These are phyloP conservation scores for Salvelinus alpinus DNA, from an alignment of 2,113 vertebrate species.

Conservation along the genomic window DNA sequence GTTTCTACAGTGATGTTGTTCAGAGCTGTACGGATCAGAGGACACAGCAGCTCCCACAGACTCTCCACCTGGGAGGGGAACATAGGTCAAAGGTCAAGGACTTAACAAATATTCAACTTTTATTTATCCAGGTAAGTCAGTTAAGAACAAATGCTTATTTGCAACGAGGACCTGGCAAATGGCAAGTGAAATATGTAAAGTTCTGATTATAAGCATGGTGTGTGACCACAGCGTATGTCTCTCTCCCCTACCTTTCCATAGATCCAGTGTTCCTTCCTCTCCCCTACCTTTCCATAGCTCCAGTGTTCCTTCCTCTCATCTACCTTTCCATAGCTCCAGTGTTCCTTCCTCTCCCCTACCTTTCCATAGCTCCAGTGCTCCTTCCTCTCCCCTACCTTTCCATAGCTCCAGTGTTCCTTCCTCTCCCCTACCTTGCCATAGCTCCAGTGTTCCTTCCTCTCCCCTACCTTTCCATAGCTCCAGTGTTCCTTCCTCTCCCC, in stretches of 20 bases:
- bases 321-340: slow-evolving; percentile 68
- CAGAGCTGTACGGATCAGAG: slow-evolving; percentile 87
- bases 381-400: slow-evolving; percentile 74
- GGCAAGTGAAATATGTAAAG: too few relatives aligned
- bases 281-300: slow-evolving; percentile 87
- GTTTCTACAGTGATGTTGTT: slow-evolving; percentile 96
- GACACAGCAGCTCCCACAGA: slow-evolving; percentile 90
- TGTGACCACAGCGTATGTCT: not conserved
- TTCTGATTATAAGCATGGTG: slow-evolving; percentile 36
- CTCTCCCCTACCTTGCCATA: slow-evolving; percentile 67
- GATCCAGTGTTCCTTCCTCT: too few relatives aligned
- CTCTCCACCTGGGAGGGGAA: slow-evolving; percentile 79
- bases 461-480: slow-evolving; percentile 87
- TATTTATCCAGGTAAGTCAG: too few relatives aligned
- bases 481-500: slow-evolving; percentile 71
- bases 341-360: slow-evolving; percentile 62
- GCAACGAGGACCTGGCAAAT: too few relatives aligned
- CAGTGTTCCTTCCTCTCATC: slow-evolving; percentile 65
- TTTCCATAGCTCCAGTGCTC: slow-evolving; percentile 88
- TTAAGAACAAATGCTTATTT: too few relatives aligned
- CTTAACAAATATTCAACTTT: too few relatives aligned
- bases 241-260: too few relatives aligned
- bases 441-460: not conserved
- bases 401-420: slow-evolving; percentile 45
- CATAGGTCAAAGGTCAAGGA: slow-evolving; percentile 1